phyloP scores from a whole-genome alignment of 2,888 invertebrate species.

The Argynnis bischoffii region DNA sequence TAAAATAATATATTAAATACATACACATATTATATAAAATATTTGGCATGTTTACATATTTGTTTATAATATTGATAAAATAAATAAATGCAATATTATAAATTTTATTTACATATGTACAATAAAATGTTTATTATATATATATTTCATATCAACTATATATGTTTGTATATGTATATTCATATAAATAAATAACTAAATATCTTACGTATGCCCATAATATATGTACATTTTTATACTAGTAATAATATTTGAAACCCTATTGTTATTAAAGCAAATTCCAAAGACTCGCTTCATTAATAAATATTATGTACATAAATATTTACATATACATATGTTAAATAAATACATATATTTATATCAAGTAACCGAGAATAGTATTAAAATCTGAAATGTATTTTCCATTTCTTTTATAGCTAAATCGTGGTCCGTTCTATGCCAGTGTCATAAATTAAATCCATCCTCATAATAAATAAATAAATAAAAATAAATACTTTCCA shows the following conservation, averaged over 20 bases:
- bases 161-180: conserved; percentile 39
- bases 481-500: conserved; percentile 35
- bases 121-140: conserved; percentile 34
- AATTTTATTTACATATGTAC: conserved; percentile 47
- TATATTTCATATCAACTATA: conserved; percentile 36
- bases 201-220: conserved; percentile 38
- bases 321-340: conserved; percentile 41
- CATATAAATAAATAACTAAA: conserved; percentile 40
- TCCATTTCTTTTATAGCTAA: conserved; percentile 30
- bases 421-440: conserved; percentile 43
- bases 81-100: conserved; percentile 58
- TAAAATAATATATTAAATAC: too few relatives aligned
- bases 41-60: conserved; percentile 44
- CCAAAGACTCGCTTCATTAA: conserved; percentile 66
- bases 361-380: conserved; percentile 3
- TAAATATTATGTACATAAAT: conserved; percentile 46
- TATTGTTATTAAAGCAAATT: conserved; percentile 65
- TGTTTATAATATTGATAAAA: conserved; percentile 45
- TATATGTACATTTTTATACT: conserved; percentile 39
- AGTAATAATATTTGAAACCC: conserved; percentile 27
- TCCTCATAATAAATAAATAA: conserved; percentile 36
- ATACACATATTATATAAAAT: conserved; percentile 45
- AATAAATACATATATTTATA: not conserved
- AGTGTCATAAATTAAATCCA: conserved; percentile 38
- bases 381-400: conserved; percentile 6